Percentiles rank a stretch among this genome's conserved stretches.
Evolutionary conservation across 2,113 vertebrate genomes (phyloP).

Genomic region (Anoura caudifer): DNA sequence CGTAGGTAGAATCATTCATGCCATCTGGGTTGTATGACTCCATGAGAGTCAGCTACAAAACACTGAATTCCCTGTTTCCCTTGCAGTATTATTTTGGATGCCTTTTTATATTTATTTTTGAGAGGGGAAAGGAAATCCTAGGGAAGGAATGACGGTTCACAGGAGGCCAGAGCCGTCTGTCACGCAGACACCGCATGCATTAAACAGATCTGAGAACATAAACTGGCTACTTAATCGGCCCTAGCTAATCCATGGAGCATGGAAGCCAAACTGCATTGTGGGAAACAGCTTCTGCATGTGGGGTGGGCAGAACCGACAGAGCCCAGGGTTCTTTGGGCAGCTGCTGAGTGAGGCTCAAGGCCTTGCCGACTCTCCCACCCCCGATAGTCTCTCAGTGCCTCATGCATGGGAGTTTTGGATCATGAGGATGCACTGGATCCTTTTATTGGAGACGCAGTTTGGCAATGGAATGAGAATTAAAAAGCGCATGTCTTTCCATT

Average conservation of each 20-base stretch:
- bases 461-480: neutral
- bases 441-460: neutral
- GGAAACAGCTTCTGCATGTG: neutral
- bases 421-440: neutral
- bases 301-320: neutral
- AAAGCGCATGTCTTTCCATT: neutral
- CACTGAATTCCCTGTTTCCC: neutral
- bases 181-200: slow-evolving; percentile 35
- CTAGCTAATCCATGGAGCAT: slow-evolving; percentile 12
- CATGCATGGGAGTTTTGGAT: neutral
- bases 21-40: neutral
- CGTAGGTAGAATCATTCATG: neutral
- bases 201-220: slow-evolving; percentile 38
- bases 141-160: neutral
- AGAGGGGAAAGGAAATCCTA: neutral
- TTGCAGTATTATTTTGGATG: slow-evolving; percentile 24
- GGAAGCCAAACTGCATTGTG: neutral
- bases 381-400: neutral
- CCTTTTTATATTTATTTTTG: slow-evolving; percentile 45
- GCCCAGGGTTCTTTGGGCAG: neutral
- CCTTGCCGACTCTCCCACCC: neutral
- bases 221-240: slow-evolving; percentile 35
- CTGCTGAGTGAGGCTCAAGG: neutral
- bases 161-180: slow-evolving; percentile 7
- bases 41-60: slow-evolving; percentile 11